A percentile compares a stretch with the other conserved stretches of the same genome.
phyloP scores from a whole-genome alignment of 2,113 vertebrate genomes.

The Anarrhichthys ocellatus region DNA sequence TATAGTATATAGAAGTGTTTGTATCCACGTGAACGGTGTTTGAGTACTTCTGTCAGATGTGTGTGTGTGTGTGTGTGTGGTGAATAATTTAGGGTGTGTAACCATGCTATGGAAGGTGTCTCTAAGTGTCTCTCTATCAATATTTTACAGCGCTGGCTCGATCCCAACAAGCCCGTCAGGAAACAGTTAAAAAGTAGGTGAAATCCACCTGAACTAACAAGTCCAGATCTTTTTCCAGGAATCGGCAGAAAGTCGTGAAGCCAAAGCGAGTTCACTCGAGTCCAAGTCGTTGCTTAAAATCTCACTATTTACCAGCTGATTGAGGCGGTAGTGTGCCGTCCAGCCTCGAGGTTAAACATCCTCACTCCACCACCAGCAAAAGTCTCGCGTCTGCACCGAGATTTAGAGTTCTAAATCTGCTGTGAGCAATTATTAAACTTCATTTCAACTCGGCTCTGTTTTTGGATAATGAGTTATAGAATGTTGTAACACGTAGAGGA shows the following conservation, averaged over 20 bases:
- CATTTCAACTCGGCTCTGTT: conserved; percentile 59
- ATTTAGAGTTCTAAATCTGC: conserved; percentile 49
- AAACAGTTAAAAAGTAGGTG: conserved; percentile 99
- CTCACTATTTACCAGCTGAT: not conserved
- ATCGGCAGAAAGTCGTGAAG: not conserved
- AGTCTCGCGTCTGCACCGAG: conserved; percentile 23
- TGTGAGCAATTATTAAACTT: conserved; percentile 65
- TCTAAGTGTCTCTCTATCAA: conserved; percentile 77
- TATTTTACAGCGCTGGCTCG: conserved; percentile 96
- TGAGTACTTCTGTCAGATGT: conserved; percentile 27
- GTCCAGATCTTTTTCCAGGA: conserved; percentile 46
- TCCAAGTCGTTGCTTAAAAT: not conserved
- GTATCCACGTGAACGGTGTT: not conserved
- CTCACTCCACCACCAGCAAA: conserved; percentile 31
- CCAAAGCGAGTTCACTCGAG: not conserved
- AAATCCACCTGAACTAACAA: conserved; percentile 52
- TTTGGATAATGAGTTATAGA: conserved; percentile 51
- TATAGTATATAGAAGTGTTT: not conserved
- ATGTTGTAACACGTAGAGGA: conserved; percentile 48
- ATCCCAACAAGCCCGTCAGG: conserved; percentile 98
- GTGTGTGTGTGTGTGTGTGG: conserved; percentile 7
- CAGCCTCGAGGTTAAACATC: conserved; percentile 27
- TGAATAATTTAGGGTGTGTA: conserved; percentile 73
- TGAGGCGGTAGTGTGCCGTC: conserved; percentile 6
- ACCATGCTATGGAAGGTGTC: conserved; percentile 61